Base-by-base conservation (phyloP, 2,888 invertebrate genomes). In the Leuctra nigra region DNA sequence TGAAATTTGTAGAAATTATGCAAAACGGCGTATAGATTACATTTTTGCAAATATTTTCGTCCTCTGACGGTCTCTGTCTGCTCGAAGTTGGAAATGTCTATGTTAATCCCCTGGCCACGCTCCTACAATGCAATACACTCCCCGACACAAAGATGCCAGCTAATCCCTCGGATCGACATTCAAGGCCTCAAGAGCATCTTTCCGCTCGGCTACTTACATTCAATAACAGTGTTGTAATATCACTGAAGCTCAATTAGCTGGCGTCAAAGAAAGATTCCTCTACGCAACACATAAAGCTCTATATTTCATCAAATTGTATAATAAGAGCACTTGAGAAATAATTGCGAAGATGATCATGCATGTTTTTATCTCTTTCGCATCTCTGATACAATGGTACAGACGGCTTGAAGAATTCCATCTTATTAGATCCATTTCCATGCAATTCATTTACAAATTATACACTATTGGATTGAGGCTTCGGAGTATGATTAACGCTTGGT, bases 371-470 rank as follows among this genome's bases (percentile, higher is more conserved):
- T 29, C 29, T 29, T n/a, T 4, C 23, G n/a, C 44, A 22, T 4
- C 13, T 6, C 9, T 20, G 11, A 44, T 18, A 11, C 44, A 44
- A 11, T 44, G 18, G 44, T 20, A 2, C 9, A 22, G 44, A 20
- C 13, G 20, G 18, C 35, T 35, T 50, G 50, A n/a, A n/a, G n/a
- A n/a, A n/a, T 33, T 22, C 22, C 13, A 18, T 3, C 50, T 11
- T 50, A 33, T 50, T 50, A 50, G 20, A 41, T 41, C 41, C 14
- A 41, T 41, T 35, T 35, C 50, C 13, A 50, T 50, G 50, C 50
- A 50, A 33, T 50, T 50, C 50, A 35, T 33, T 50, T 50, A 50
- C 50, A 50, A 50, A 50, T 50, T 50, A 50, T 50, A 50, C 29
- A 50, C 50, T 22, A 50, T 41, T 41, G 41, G 41, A 18, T 50